These are phyloP conservation scores for Nomada fabriciana DNA, from an alignment of 2,888 invertebrate genomes.

Conservation along the genomic window DNA sequence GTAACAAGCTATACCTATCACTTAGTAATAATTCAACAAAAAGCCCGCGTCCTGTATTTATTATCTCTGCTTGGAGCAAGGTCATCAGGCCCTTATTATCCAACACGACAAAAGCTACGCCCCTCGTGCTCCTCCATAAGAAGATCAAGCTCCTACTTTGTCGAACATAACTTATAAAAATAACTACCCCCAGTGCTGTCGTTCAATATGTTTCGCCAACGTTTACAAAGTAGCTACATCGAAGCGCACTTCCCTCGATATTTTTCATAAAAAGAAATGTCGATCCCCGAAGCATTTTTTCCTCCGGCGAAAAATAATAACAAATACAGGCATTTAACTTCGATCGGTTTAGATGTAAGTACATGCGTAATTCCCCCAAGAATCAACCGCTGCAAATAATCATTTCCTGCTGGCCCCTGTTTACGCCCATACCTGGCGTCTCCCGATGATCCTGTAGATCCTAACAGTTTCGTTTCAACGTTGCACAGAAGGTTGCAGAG, in stretches of 20 bases:
- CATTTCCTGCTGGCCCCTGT: constrained; percentile 66
- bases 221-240: too few relatives aligned
- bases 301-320: too few relatives aligned
- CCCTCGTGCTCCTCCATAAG: not conserved
- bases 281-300: too few relatives aligned
- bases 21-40: constrained; percentile 43
- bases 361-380: too few relatives aligned
- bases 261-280: too few relatives aligned
- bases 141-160: not conserved
- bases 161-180: too few relatives aligned
- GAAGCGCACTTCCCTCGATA: too few relatives aligned
- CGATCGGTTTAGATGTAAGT: too few relatives aligned
- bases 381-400: constrained; percentile 60
- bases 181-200: too few relatives aligned
- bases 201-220: too few relatives aligned
- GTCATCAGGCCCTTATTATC: constrained; percentile 1
- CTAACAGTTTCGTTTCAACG: constrained; percentile 40
- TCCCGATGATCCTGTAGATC: constrained; percentile 38
- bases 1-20: constrained; percentile 56
- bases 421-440: constrained; percentile 46
- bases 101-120: constrained; percentile 17
- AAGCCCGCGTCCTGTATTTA: not conserved
- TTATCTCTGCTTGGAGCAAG: too few relatives aligned
- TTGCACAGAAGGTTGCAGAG: not conserved
- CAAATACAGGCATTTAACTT: too few relatives aligned